Conservation (phyloP, 1,140 invertebrate genomes). For the Drosophila guanche region DNA sequence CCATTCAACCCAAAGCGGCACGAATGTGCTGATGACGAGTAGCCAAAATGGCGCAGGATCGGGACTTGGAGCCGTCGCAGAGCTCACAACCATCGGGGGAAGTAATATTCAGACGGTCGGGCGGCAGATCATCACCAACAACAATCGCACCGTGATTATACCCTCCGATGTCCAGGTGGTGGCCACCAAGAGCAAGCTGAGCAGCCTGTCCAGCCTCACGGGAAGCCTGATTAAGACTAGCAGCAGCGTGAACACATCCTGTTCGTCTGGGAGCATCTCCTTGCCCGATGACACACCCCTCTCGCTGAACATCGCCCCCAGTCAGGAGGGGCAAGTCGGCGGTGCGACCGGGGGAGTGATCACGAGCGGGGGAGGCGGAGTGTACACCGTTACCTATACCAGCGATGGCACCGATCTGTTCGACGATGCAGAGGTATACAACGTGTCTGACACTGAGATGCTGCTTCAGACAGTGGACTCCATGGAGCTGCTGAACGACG, state of each 20-base stretch:
- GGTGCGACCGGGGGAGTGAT: slow-evolving; percentile 46
- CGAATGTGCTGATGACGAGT: slow-evolving; percentile 39
- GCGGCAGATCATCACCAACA: slow-evolving; percentile 77
- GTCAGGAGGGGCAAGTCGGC: slow-evolving; percentile 33
- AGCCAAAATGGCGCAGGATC: slow-evolving; percentile 21
- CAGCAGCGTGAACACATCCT: slow-evolving; percentile 14
- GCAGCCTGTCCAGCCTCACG: slow-evolving; percentile 31
- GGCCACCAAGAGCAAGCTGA: slow-evolving; percentile 67
- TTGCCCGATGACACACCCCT: slow-evolving; percentile 71
- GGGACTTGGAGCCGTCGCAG: slow-evolving; percentile 19
- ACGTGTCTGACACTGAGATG: slow-evolving; percentile 88
- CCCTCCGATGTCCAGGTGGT: slow-evolving; percentile 79
- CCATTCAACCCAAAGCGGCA: slow-evolving; percentile 33
- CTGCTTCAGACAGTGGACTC: slow-evolving; percentile 87
- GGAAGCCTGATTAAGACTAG: slow-evolving; percentile 16
- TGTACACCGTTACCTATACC: slow-evolving; percentile 81
- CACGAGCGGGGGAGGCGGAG: slow-evolving; percentile 50
- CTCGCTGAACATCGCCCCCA: slow-evolving; percentile 71
- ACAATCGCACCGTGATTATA: slow-evolving; percentile 79
- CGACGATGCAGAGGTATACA: slow-evolving; percentile 88
- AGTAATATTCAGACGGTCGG: slow-evolving; percentile 45
- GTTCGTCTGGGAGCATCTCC: slow-evolving; percentile 48
- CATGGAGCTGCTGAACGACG: slow-evolving; percentile 88
- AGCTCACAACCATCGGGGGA: slow-evolving; percentile 49
- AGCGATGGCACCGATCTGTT: slow-evolving; percentile 72